Evolutionary conservation across 1,140 invertebrate species (phyloP), one percentile per base, ranked within the genome.

Genomic region (Drosophila pallidifrons): DNA sequence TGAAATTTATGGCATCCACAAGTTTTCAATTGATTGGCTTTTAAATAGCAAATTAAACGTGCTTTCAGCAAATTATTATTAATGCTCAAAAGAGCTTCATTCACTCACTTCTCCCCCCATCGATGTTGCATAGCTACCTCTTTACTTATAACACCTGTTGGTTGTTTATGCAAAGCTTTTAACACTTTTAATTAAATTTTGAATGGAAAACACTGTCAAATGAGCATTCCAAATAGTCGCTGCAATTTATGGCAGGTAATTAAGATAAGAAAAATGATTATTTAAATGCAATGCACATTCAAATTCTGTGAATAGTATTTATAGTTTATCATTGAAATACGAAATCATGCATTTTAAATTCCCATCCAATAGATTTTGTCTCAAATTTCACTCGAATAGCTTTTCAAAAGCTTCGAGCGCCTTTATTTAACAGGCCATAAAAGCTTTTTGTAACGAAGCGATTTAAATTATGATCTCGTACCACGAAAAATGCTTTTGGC

Each of bases 11-110:
- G 74, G 66, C 83, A 75, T 70, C 43, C 69, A 58, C 70, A 58
- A 70, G 49, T 73, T 64, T 66, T 55, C 81, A 81, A 86, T 87
- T 88, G 83, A 87, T 87, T 87, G 83, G 80, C 85, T 87, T 75
- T 80, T 83, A 83, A 87, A 72, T 59, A 71, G 58, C 52, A 54
- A 70, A 72, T 66, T 65, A 78, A 77, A 81, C 66, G 64, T 83
- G 78, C 77, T 80, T 75, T 55, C 60, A 85, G 52, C 75, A 65
- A 68, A 65, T 69, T 69, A 68, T 73, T 77, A 86, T 79, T 79
- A 79, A 86, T 77, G 59, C 57, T 51, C 69, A 55, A 67, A 72
- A 66, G 71, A 66, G 71, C 11, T 69, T 25, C 15, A 57, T 25
- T 47, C 4, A 6, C 32, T 4, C 41, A 10, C 54, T 13, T 5